Evolutionary conservation across 2,797 vertebrate genomes (phyloP).

Genomic region (Otolemur crassicaudatus): DNA sequence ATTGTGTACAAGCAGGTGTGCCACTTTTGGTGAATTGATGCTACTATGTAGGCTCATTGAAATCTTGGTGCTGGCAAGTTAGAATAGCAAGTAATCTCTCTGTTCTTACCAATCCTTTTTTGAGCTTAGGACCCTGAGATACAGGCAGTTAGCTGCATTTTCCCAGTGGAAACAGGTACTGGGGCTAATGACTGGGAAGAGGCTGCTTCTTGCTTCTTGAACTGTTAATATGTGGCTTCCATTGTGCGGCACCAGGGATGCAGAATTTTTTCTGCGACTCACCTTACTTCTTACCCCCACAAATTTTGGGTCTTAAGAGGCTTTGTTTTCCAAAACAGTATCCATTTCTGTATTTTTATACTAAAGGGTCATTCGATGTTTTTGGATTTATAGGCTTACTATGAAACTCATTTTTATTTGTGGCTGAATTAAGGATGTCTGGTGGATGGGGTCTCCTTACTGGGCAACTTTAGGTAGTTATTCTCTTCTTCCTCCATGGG

Average conservation of each 20-base stretch:
- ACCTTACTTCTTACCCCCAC: background rate
- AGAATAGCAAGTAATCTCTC: background rate
- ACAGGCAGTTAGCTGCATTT: background rate
- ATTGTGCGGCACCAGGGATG: background rate
- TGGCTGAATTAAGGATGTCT: background rate
- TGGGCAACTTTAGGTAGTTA: background rate
- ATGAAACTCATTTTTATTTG: background rate
- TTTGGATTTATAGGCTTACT: background rate
- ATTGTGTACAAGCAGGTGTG: background rate
- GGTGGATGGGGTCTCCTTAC: background rate
- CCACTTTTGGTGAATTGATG: background rate
- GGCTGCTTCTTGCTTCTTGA: background rate
- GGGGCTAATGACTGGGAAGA: background rate
- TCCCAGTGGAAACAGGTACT: background rate
- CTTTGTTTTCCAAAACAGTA: background rate
- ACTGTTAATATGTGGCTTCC: background rate
- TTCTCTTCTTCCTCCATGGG: background rate
- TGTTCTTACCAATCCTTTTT: background rate
- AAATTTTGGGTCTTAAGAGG: background rate
- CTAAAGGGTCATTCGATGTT: background rate
- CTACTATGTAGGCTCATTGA: background rate
- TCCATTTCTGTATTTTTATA: no score
- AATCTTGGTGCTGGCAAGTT: constrained; percentile 27
- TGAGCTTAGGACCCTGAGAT: background rate
- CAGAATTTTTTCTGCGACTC: background rate